These are phyloP conservation scores for Herminia tarsipennalis DNA, from an alignment of 2,888 invertebrate species.

Conservation along the genomic window DNA sequence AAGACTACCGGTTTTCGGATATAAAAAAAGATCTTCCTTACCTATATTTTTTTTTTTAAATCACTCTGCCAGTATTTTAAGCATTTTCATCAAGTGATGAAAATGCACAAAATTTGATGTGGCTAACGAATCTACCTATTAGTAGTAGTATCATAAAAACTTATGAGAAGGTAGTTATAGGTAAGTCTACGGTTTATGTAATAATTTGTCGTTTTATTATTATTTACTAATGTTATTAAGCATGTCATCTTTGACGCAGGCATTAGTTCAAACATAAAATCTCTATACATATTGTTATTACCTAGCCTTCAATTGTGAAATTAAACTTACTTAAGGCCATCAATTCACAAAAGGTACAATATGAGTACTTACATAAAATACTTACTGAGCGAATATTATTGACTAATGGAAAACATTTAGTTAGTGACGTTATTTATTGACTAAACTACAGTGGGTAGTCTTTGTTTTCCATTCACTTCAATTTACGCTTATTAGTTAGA, in stretches of 20 bases:
- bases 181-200: conserved; percentile 2
- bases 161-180: no score
- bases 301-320: not conserved
- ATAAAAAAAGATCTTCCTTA: no score
- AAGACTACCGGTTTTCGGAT: no score
- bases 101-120: no score
- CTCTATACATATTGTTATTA: not conserved
- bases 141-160: no score
- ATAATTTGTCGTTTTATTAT: not conserved
- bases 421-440: not conserved
- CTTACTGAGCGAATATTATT: not conserved
- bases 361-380: no score
- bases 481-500: not conserved
- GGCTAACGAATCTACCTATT: no score
- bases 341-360: no score
- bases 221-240: conserved; percentile 5
- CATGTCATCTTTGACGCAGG: conserved; percentile 3
- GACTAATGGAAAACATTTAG: not conserved
- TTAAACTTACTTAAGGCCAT: not conserved
- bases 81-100: no score
- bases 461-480: not conserved
- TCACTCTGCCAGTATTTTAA: no score
- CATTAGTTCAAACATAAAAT: not conserved
- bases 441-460: not conserved
- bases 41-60: no score